Percentiles rank a stretch among this genome's conserved stretches.
Evolutionary conservation across 2,888 invertebrate species (phyloP).

Genomic region (Amiota communis): DNA sequence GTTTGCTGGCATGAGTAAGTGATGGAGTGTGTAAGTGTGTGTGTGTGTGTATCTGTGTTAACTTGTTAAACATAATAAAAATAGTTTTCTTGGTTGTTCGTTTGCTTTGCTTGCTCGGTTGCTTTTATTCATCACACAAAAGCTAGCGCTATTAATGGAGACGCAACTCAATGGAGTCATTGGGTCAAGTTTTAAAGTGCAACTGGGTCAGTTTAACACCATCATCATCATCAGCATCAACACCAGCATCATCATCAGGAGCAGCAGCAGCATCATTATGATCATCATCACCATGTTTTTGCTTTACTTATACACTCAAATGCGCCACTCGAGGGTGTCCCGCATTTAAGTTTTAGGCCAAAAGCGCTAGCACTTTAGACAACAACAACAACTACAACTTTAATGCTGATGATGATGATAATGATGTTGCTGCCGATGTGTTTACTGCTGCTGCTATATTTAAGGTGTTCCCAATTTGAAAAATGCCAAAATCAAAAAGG

Average conservation of each 20-base stretch:
- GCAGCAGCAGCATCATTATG: slow-evolving; percentile 3
- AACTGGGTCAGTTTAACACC: slow-evolving; percentile 65
- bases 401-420: too few species aligned
- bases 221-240: slow-evolving; percentile 37
- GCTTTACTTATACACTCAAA: slow-evolving; percentile 30
- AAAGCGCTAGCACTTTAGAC: slow-evolving; percentile 7
- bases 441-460: slow-evolving; percentile 35
- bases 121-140: slow-evolving; percentile 2
- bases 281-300: slow-evolving; percentile 28
- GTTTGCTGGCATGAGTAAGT: neutral
- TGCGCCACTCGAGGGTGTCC: slow-evolving; percentile 58
- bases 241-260: slow-evolving; percentile 11
- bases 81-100: slow-evolving; percentile 18
- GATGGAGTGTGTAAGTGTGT: slow-evolving; percentile 3
- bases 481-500: slow-evolving; percentile 41
- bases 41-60: neutral
- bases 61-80: slow-evolving; percentile 26
- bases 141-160: slow-evolving; percentile 30
- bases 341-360: slow-evolving; percentile 41
- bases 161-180: slow-evolving; percentile 66
- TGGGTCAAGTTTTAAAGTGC: slow-evolving; percentile 69
- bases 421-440: too few species aligned
- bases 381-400: slow-evolving; percentile 34
- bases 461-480: slow-evolving; percentile 55
- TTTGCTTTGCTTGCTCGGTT: neutral